Conservation (phyloP, 2,797 vertebrate species). For the Halcyon smyrnensis region DNA sequence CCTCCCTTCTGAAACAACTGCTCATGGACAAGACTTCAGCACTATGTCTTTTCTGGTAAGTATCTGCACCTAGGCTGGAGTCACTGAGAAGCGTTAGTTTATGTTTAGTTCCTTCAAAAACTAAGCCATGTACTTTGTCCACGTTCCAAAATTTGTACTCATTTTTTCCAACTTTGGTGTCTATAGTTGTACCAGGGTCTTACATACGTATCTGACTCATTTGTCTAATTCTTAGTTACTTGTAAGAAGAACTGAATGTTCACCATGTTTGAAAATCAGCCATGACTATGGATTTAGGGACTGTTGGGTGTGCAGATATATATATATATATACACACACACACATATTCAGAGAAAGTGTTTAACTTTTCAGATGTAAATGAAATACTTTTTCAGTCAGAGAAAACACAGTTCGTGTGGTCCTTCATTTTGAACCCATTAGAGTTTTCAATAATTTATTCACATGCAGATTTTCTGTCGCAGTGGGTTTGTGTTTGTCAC, state of each 20-base stretch:
- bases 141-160: background rate
- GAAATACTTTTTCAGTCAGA: constrained; percentile 41
- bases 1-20: background rate
- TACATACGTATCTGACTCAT: background rate
- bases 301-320: background rate
- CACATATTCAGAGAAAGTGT: background rate
- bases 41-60: background rate
- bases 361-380: constrained; percentile 17
- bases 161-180: background rate
- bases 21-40: background rate
- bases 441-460: constrained; percentile 70
- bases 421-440: constrained; percentile 50
- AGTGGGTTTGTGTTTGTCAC: constrained; percentile 66
- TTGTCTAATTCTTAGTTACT: background rate
- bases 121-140: background rate
- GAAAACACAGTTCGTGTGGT: constrained; percentile 54
- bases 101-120: background rate
- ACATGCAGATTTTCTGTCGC: constrained; percentile 36
- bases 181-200: background rate
- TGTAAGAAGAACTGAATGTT: background rate
- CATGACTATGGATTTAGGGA: background rate
- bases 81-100: background rate
- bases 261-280: background rate
- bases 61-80: background rate
- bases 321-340: background rate